Base-by-base conservation (phyloP, 2,113 vertebrate genomes). In the Macquaria australasica region DNA sequence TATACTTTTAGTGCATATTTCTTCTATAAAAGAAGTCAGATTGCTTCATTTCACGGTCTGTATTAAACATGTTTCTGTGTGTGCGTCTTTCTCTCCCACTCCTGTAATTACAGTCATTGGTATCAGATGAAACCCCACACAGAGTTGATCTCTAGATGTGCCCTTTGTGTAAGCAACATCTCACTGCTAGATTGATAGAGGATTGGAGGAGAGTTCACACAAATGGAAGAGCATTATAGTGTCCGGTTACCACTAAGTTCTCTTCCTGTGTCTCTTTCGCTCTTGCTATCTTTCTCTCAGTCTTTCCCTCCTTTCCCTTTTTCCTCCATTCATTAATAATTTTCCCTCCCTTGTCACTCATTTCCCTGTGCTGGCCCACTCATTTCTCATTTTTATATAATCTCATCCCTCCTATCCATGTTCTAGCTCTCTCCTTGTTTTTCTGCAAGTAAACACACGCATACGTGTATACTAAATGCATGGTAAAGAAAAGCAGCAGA, bases 111-210 rank as follows among this genome's bases (percentile, higher is more conserved):
- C 68, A 88, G 77, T 79, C 60, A 83, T 25, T 87, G 91, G 85
- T 91, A 81, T 91, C 89, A 83, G 91, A 93, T 92, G 85, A 90
- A 95, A 88, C 82, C 93, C 91, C 92, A 93, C 87, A 91, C 88
- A 68, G 69, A 90, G 90, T 41, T 82, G 82, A 89, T 92, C 90
- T 89, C 59, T 23, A 69, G 84, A 91, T 91, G 85, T 79, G 82
- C 79, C 81, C 77, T 85, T 89, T 84, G 84, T 88, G 88, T 92
- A 85, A 91, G 90, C 89, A 93, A 88, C 91, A 83, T 87, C 87
- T 92, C 92, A 82, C 82, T 79, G 81, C 43, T 56, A 88, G 86
- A 93, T 90, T 90, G 87, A 91, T 92, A 83, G 87, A 81, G 86
- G 81, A 89, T 77, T 43, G 72, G 81, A 89, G 83, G 84, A 88